Percentiles rank a stretch among this genome's conserved stretches.
These are phyloP conservation scores for Eristalinus sepulchralis DNA, from an alignment of 2,888 invertebrate species.

Conservation along the genomic window DNA sequence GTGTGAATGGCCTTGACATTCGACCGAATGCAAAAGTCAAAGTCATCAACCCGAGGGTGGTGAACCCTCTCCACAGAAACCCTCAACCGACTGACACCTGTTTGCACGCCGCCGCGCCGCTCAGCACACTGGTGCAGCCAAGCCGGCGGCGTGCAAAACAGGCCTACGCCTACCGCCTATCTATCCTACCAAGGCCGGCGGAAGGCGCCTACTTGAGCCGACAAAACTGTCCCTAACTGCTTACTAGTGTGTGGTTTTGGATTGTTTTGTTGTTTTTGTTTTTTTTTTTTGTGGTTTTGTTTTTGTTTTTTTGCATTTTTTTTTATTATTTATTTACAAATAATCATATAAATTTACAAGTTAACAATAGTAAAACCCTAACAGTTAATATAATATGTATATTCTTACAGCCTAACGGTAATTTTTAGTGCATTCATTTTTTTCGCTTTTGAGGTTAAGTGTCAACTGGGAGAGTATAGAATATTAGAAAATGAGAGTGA, in stretches of 20 bases:
- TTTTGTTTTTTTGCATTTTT: slow-evolving; percentile 76
- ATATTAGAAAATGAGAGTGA: slow-evolving; percentile 24
- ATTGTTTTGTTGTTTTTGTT: slow-evolving; percentile 72
- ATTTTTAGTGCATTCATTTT: slow-evolving; percentile 55
- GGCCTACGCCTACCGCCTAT: background rate
- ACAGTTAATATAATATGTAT: slow-evolving; percentile 56
- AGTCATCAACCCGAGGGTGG: slow-evolving; percentile 4
- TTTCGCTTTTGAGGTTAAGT: slow-evolving; percentile 42
- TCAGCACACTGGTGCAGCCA: slow-evolving; percentile 4
- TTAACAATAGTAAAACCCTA: slow-evolving; percentile 70
- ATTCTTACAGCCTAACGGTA: slow-evolving; percentile 65
- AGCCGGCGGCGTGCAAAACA: background rate
- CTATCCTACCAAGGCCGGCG: background rate
- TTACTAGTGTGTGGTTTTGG: slow-evolving; percentile 70
- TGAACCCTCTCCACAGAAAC: background rate
- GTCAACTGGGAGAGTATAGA: background rate
- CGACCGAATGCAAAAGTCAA: background rate
- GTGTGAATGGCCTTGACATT: slow-evolving; percentile 35
- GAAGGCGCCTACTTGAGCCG: background rate
- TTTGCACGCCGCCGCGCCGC: background rate
- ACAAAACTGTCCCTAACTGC: slow-evolving; percentile 28
- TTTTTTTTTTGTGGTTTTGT: slow-evolving; percentile 72
- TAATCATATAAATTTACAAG: slow-evolving; percentile 78
- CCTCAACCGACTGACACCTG: slow-evolving; percentile 23
- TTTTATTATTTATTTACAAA: slow-evolving; percentile 80